These are phyloP conservation scores for Rhabdornis inornatus DNA, from an alignment of 2,113 vertebrate genomes.

Conservation along the genomic window DNA sequence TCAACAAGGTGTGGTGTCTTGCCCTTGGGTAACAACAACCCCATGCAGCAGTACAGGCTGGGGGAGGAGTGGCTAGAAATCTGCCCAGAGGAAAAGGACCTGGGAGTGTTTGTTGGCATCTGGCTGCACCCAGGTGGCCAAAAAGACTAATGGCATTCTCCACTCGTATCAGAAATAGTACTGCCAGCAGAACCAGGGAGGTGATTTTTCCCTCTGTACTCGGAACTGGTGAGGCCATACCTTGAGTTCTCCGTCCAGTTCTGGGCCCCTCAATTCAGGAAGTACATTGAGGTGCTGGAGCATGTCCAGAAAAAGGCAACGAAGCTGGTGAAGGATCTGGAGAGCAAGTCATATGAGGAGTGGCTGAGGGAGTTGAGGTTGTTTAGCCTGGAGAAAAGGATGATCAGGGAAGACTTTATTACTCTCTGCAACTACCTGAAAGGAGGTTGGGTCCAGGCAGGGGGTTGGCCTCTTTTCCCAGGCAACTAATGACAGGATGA, in stretches of 20 bases:
- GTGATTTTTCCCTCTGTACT: not conserved
- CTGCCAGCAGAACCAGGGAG: not conserved
- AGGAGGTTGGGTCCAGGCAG: not conserved
- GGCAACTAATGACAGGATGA: not conserved
- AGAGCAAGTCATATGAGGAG: not conserved
- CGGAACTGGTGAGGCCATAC: accelerated
- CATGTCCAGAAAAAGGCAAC: not conserved
- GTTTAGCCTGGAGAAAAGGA: not conserved
- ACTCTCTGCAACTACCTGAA: not conserved
- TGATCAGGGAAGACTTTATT: not conserved
- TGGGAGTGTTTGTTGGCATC: not conserved
- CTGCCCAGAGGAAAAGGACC: accelerated
- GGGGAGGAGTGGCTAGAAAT: not conserved
- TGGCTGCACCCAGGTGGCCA: not conserved
- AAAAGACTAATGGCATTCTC: not conserved
- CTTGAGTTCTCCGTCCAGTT: not conserved
- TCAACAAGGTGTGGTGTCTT: not conserved
- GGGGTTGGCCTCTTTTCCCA: not conserved
- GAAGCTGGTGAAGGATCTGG: not conserved
- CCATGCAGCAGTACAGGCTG: not conserved
- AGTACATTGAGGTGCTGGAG: not conserved
- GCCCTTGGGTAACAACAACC: not conserved
- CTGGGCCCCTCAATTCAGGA: not conserved
- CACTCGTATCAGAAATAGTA: not conserved
- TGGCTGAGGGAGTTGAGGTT: not conserved